Percentiles rank a stretch among this genome's conserved stretches.
Evolutionary conservation across 2,113 vertebrate species (phyloP).

Genomic region (Gymnorhina tibicen): DNA sequence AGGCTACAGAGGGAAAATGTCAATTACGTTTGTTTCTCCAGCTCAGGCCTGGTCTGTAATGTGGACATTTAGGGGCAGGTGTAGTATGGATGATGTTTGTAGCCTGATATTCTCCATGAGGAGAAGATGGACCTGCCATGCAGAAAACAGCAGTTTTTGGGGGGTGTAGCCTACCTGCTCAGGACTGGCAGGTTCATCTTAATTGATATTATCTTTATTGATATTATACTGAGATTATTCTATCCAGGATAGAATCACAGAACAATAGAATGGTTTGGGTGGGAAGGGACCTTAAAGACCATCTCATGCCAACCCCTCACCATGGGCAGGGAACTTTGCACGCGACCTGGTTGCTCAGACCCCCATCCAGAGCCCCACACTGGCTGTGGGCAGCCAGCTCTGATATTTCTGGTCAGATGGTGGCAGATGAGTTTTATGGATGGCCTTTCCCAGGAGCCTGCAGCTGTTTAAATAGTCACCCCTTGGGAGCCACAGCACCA

Average conservation of each 20-base stretch:
- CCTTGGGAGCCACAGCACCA: not conserved
- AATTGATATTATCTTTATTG: not conserved
- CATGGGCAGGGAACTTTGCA: not conserved
- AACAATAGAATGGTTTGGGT: not conserved
- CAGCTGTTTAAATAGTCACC: slow-evolving; percentile 50
- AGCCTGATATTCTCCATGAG: not conserved
- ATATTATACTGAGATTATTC: not conserved
- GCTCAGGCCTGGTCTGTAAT: not conserved
- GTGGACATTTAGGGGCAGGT: not conserved
- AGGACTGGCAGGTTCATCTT: not conserved
- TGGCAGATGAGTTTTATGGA: not conserved
- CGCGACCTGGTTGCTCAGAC: rapidly evolving
- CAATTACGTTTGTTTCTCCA: not conserved
- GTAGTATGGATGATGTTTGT: not conserved
- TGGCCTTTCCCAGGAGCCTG: slow-evolving; percentile 33
- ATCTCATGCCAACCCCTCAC: not conserved
- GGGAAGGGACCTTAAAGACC: not conserved
- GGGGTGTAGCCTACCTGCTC: rapidly evolving
- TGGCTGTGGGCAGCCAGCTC: not conserved
- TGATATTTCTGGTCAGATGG: not conserved
- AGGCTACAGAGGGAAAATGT: not conserved
- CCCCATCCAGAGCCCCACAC: not conserved
- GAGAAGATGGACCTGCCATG: not conserved
- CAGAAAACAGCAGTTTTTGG: not conserved
- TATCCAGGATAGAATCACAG: not conserved